Evolutionary conservation across 1,140 invertebrate species (phyloP).

Genomic region (Eupeodes corollae): DNA sequence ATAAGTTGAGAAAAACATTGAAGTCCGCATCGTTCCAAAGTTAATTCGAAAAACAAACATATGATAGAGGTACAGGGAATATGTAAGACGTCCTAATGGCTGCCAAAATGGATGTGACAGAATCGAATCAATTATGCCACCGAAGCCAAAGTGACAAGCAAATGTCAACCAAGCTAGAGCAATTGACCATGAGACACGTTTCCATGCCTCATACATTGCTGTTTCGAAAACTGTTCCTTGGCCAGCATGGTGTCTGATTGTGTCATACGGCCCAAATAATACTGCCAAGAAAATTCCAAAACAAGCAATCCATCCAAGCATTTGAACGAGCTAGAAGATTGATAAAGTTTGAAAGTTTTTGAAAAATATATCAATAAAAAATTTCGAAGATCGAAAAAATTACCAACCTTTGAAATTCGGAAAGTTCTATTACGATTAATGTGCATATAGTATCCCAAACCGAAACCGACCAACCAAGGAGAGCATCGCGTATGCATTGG

Average conservation of each 20-base stretch:
- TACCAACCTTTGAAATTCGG: no score
- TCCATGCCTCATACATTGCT: slow-evolving; percentile 42
- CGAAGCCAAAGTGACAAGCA: slow-evolving; percentile 43
- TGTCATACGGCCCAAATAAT: background rate
- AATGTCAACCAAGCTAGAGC: slow-evolving; percentile 46
- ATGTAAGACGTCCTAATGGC: background rate
- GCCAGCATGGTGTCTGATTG: no score
- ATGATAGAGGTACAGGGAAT: background rate
- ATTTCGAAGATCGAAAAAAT: no score
- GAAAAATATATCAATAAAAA: no score
- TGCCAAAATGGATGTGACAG: background rate
- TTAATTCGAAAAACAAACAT: background rate
- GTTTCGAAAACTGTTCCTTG: slow-evolving; percentile 15
- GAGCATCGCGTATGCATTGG: no score
- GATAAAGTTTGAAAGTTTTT: no score
- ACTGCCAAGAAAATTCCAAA: background rate
- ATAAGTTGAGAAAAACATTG: background rate
- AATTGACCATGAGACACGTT: slow-evolving; percentile 40
- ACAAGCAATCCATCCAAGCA: no score
- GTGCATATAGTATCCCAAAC: no score
- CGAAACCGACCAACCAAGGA: no score
- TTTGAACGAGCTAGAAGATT: no score
- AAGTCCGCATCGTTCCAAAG: background rate
- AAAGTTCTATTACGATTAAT: no score
- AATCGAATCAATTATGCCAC: slow-evolving; percentile 24